Evolutionary conservation across 2,888 invertebrate species (phyloP).

Genomic region (Calameuta pallipes): DNA sequence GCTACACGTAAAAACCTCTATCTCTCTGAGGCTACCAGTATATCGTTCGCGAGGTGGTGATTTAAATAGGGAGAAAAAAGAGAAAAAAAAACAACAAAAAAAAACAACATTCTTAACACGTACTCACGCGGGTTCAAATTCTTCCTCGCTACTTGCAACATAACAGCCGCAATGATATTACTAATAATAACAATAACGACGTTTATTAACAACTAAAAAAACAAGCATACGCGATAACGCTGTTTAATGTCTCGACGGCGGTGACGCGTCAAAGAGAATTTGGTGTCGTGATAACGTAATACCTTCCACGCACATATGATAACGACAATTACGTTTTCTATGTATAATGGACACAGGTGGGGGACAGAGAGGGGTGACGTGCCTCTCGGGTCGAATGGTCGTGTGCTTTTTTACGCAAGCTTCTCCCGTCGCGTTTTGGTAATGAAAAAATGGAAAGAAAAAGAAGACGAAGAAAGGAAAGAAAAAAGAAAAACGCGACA

Average conservation of each 20-base stretch:
- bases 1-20: background rate
- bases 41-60: background rate
- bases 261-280: background rate
- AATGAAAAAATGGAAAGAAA: background rate
- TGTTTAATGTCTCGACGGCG: background rate
- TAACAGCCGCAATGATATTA: background rate
- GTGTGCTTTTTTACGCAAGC: background rate
- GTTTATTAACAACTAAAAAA: background rate
- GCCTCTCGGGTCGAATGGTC: background rate
- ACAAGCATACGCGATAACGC: background rate
- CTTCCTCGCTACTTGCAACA: background rate
- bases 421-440: background rate
- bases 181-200: background rate
- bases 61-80: background rate
- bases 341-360: background rate
- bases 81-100: too few relatives aligned
- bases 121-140: too few relatives aligned
- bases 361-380: background rate
- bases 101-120: too few relatives aligned
- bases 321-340: background rate
- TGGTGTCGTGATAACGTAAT: background rate
- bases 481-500: background rate
- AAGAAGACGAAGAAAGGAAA: background rate
- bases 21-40: background rate
- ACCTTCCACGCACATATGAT: background rate